Evolutionary conservation across 2,113 vertebrate genomes (phyloP).

Genomic region (Muntiacus reevesi): DNA sequence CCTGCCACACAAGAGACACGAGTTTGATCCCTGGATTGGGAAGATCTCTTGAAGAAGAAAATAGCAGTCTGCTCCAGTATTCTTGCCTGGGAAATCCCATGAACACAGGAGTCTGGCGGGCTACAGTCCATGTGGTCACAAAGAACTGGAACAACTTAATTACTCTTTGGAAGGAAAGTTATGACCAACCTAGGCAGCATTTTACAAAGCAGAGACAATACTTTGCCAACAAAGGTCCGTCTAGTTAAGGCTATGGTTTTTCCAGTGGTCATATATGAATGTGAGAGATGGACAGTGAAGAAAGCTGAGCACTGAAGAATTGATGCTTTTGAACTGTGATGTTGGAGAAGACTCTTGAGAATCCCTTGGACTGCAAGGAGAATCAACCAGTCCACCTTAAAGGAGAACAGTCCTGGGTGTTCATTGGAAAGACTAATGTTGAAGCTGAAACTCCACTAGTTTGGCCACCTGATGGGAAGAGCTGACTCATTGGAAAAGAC

Average conservation of each 20-base stretch:
- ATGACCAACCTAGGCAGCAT: not conserved
- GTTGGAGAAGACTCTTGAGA: not conserved
- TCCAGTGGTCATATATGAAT: not conserved
- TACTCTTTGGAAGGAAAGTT: not conserved
- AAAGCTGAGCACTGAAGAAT: accelerated
- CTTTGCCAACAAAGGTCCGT: not conserved
- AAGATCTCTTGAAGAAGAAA: not conserved
- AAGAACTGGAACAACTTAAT: not conserved
- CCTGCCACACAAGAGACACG: not conserved
- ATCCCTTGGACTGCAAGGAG: not conserved
- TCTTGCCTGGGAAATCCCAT: not conserved
- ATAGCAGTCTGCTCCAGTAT: not conserved
- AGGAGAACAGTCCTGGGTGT: not conserved
- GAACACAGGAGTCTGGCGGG: not conserved
- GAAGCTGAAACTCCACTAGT: not conserved
- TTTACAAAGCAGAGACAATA: not conserved
- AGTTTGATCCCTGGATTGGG: not conserved
- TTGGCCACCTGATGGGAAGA: not conserved
- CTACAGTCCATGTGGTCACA: not conserved
- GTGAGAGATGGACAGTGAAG: not conserved
- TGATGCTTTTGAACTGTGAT: not conserved
- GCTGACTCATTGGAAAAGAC: not conserved
- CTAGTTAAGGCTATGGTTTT: not conserved
- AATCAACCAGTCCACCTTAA: not conserved
- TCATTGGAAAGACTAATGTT: not conserved